Evolutionary conservation across 1,140 invertebrate genomes (phyloP).

Genomic region (Pachypsylla venusta): DNA sequence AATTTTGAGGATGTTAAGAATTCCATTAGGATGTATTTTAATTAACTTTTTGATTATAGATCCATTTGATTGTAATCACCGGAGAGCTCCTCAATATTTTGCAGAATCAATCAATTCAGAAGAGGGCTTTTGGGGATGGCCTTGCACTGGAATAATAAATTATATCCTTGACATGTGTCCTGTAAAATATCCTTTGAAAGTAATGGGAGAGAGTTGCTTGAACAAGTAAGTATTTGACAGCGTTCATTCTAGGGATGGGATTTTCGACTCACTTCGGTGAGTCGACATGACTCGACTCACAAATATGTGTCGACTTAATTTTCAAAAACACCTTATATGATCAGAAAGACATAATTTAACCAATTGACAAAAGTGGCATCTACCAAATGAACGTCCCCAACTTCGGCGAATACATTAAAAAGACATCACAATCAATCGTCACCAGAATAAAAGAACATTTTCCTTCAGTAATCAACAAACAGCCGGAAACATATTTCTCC

Average conservation of each 20-base stretch:
- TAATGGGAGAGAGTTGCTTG: slow-evolving; percentile 25
- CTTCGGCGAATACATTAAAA: too few species aligned
- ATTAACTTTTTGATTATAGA: slow-evolving; percentile 21
- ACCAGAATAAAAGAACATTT: too few species aligned
- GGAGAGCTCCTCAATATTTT: slow-evolving; percentile 48
- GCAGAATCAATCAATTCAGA: slow-evolving; percentile 51
- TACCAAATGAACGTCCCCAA: background rate
- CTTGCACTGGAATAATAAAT: slow-evolving; percentile 43
- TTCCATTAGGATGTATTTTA: too few species aligned
- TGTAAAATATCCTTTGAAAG: slow-evolving; percentile 19
- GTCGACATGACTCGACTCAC: background rate
- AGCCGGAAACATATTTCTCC: too few species aligned
- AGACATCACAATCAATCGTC: too few species aligned
- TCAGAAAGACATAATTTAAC: background rate
- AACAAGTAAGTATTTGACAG: slow-evolving; percentile 18
- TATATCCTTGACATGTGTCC: slow-evolving; percentile 44
- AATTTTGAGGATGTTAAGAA: too few species aligned
- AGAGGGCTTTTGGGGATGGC: slow-evolving; percentile 53
- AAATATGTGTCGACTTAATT: background rate
- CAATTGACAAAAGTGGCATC: background rate
- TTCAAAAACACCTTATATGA: background rate
- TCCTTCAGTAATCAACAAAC: too few species aligned
- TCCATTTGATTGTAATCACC: slow-evolving; percentile 43
- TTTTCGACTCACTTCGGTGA: too few species aligned
- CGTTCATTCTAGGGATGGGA: too few species aligned